Conservation (phyloP, 2,797 vertebrate species). For the Chelmon rostratus region DNA sequence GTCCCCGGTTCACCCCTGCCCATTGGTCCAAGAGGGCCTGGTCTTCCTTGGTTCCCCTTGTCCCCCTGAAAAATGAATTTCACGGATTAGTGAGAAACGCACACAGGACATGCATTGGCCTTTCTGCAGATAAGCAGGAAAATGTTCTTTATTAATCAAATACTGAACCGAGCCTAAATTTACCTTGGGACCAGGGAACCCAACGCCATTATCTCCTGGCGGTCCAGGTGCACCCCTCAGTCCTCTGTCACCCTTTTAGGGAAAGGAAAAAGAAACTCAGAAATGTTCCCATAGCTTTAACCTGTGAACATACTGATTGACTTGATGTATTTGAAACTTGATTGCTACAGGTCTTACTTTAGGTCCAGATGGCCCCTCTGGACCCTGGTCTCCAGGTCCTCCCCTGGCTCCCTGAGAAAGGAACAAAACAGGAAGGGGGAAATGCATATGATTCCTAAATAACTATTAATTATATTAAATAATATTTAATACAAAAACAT, state of each 20-base stretch:
- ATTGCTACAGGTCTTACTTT: conserved; percentile 72
- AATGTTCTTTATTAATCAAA: neutral
- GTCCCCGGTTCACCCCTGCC: conserved; percentile 82
- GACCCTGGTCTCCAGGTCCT: conserved; percentile 77
- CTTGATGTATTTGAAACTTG: neutral
- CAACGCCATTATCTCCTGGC: conserved; percentile 83
- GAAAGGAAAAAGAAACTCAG: neutral
- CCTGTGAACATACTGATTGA: neutral
- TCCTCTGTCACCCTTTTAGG: conserved; percentile 88
- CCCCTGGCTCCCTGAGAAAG: conserved; percentile 77
- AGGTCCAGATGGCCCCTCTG: conserved; percentile 76
- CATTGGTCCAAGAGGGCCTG: conserved; percentile 76
- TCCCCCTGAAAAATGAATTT: conserved; percentile 77
- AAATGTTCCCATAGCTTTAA: neutral
- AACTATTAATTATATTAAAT: neutral
- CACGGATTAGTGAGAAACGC: neutral
- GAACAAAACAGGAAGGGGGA: neutral
- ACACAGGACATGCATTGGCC: neutral
- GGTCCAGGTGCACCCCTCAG: conserved; percentile 83
- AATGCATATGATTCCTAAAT: neutral
- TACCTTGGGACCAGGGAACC: conserved; percentile 84
- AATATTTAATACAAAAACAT: neutral
- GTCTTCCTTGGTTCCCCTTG: conserved; percentile 82
- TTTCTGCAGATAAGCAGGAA: neutral
- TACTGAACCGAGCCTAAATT: neutral